A percentile compares a stretch with the other conserved stretches of the same genome.
Conservation (phyloP, 2,888 invertebrate genomes). For the Drosophila lutescens region DNA sequence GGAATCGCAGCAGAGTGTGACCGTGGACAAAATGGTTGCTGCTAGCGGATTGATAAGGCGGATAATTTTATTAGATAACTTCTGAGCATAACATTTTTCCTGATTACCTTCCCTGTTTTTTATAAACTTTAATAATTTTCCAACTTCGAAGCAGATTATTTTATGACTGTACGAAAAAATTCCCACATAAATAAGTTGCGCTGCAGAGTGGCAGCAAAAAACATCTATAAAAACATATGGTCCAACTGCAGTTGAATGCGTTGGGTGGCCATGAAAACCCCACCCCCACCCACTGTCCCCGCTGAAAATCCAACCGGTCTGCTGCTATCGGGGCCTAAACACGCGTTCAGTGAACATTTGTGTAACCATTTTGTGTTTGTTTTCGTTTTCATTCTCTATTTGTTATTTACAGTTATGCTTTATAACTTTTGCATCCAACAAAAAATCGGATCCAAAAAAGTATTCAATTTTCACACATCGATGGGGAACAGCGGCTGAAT, state of each 20-base stretch:
- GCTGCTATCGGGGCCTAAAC: conserved; percentile 64
- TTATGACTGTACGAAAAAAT: background rate
- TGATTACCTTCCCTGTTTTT: background rate
- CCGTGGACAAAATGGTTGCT: conserved; percentile 1
- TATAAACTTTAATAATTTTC: conserved; percentile 5
- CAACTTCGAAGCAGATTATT: conserved; percentile 9
- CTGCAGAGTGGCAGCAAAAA: conserved; percentile 1
- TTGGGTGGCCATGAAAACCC: background rate
- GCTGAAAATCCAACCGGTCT: conserved; percentile 1
- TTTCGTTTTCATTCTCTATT: conserved; percentile 46
- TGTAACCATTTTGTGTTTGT: conserved; percentile 31
- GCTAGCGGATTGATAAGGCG: conserved; percentile 5
- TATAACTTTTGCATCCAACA: conserved; percentile 60
- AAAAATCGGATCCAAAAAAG: conserved; percentile 33
- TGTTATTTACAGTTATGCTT: conserved; percentile 70
- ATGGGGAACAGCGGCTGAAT: conserved; percentile 11
- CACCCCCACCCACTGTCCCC: background rate
- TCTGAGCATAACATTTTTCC: background rate
- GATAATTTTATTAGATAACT: conserved; percentile 3
- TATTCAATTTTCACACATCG: conserved; percentile 68
- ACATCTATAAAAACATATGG: conserved; percentile 12
- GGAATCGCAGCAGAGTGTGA: background rate
- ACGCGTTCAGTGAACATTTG: conserved; percentile 48
- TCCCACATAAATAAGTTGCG: conserved; percentile 5
- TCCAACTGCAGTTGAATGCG: conserved; percentile 2